phyloP scores from a whole-genome alignment of 2,797 vertebrate species.

The Silurus lanzhouensis region DNA sequence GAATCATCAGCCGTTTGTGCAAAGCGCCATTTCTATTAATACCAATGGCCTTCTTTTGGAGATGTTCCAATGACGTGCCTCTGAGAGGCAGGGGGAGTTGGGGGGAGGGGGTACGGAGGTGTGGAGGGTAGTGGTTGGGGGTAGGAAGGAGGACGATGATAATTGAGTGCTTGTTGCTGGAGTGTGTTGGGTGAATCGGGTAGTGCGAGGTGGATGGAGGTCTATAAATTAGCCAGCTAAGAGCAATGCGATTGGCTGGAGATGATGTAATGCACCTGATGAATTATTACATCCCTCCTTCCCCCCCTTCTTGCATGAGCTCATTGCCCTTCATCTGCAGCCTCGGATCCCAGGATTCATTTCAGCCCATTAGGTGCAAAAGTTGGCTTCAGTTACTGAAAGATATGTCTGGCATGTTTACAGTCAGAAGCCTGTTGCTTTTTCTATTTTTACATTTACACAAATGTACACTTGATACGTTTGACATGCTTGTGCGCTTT shows the following conservation, averaged over 20 bases:
- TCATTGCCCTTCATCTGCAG: constrained; percentile 55
- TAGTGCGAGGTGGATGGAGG: background rate
- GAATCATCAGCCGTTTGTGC: constrained; percentile 20
- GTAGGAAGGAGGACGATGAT: background rate
- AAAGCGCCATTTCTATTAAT: constrained; percentile 43
- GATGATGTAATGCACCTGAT: constrained; percentile 74
- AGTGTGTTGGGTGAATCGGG: constrained; percentile 24
- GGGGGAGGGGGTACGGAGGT: background rate
- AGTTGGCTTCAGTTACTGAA: constrained; percentile 32
- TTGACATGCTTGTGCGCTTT: background rate
- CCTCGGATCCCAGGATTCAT: constrained; percentile 46
- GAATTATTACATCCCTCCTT: constrained; percentile 61
- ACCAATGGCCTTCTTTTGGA: constrained; percentile 32
- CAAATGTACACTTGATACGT: background rate
- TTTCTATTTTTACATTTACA: constrained; percentile 18
- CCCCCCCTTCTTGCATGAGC: constrained; percentile 43
- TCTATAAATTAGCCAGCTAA: constrained; percentile 48
- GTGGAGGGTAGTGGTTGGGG: background rate
- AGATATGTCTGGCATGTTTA: constrained; percentile 26
- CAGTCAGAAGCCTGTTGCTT: constrained; percentile 21
- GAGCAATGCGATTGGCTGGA: constrained; percentile 64
- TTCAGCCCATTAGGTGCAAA: constrained; percentile 39
- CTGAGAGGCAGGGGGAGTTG: background rate
- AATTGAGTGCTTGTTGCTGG: constrained; percentile 12
- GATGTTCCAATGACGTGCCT: constrained; percentile 20